Conservation (phyloP, 2,113 vertebrate genomes). For the Gnathonemus longibarbis region DNA sequence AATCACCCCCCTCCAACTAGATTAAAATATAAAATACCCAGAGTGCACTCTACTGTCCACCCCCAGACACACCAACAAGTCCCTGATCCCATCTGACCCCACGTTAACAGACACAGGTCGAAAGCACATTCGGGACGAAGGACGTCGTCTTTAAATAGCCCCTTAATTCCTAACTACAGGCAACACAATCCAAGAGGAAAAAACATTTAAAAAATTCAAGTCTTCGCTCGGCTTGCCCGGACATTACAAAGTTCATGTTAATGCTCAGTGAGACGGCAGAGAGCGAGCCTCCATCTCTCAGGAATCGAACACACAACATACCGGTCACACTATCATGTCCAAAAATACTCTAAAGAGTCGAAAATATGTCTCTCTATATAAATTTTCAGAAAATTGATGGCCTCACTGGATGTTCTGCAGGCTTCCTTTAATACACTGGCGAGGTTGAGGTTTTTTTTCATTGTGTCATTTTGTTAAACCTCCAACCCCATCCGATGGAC, state of each 20-base stretch:
- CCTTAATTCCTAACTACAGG: conserved; percentile 69
- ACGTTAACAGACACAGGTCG: conserved; percentile 67
- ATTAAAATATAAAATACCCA: conserved; percentile 41
- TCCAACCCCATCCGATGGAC: conserved; percentile 13
- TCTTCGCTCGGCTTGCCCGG: conserved; percentile 66
- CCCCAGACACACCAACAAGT: conserved; percentile 35
- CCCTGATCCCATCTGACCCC: conserved; percentile 33
- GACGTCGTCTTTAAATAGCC: conserved; percentile 66
- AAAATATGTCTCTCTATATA: conserved; percentile 41
- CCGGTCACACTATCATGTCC: conserved; percentile 70
- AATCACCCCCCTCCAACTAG: conserved; percentile 29
- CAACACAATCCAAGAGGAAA: conserved; percentile 67
- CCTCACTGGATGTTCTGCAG: conserved; percentile 56
- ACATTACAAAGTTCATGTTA: conserved; percentile 60
- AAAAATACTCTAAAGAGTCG: conserved; percentile 69
- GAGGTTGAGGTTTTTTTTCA: conserved; percentile 64
- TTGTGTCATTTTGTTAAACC: conserved; percentile 30
- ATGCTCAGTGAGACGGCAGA: conserved; percentile 63
- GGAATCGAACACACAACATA: conserved; percentile 46
- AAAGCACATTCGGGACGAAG: conserved; percentile 73
- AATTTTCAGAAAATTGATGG: conserved; percentile 62
- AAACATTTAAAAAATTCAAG: conserved; percentile 67
- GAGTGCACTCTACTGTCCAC: conserved; percentile 39
- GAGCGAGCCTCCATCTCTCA: background rate
- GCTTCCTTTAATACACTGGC: conserved; percentile 62